A percentile compares a stretch with the other conserved stretches of the same genome.
Evolutionary conservation across 2,888 invertebrate genomes (phyloP).

Genomic region (Drosophila paracracens): DNA sequence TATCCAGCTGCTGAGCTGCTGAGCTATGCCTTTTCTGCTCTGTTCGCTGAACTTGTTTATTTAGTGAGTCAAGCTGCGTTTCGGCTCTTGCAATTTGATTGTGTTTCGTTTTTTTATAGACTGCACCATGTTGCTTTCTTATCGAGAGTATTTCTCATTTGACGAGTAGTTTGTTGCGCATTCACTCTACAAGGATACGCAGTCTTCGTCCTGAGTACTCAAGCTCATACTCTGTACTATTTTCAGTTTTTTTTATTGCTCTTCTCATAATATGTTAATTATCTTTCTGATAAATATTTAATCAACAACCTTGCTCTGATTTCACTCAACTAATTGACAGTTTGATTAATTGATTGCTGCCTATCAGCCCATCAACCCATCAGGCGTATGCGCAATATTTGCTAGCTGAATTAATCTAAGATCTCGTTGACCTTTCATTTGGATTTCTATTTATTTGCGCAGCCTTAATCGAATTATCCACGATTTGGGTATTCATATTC

Average conservation of each 20-base stretch:
- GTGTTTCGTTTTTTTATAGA: slow-evolving; percentile 9
- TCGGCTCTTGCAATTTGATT: slow-evolving; percentile 31
- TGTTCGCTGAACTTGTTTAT: slow-evolving; percentile 22
- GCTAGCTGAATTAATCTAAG: background rate
- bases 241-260: background rate
- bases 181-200: background rate
- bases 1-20: too few relatives aligned
- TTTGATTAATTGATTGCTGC: slow-evolving; percentile 56
- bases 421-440: slow-evolving; percentile 16
- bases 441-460: background rate
- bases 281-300: slow-evolving; percentile 34
- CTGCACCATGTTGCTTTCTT: background rate
- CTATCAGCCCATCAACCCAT: background rate
- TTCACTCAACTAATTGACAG: slow-evolving; percentile 62
- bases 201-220: background rate
- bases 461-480: slow-evolving; percentile 1
- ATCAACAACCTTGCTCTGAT: slow-evolving; percentile 12
- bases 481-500: background rate
- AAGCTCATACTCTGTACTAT: background rate
- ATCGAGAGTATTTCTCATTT: background rate
- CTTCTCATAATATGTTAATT: slow-evolving; percentile 48
- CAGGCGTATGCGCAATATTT: slow-evolving; percentile 30
- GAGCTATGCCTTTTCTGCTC: background rate
- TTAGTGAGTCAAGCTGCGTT: slow-evolving; percentile 35
- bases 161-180: background rate